These are phyloP conservation scores for Periphyllus acericola DNA, from an alignment of 2,888 invertebrate species.

Conservation along the genomic window DNA sequence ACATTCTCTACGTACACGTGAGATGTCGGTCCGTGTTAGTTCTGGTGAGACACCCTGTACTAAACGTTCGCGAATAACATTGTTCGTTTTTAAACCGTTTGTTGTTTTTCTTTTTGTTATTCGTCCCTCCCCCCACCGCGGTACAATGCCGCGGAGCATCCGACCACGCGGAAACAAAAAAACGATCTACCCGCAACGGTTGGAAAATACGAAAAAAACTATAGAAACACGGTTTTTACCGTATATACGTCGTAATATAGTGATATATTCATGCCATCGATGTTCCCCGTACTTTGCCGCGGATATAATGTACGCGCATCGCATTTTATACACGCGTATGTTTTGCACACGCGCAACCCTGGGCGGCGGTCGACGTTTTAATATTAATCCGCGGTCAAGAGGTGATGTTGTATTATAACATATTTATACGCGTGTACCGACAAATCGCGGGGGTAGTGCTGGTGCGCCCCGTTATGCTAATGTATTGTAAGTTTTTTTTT, in stretches of 20 bases:
- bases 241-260: no score
- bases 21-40: background rate
- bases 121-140: background rate
- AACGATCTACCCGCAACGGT: background rate
- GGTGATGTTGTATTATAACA: background rate
- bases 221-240: background rate
- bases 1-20: no score
- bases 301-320: no score
- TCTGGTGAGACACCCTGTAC: no score
- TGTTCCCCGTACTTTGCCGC: no score
- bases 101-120: background rate
- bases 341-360: background rate
- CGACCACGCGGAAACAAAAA: background rate
- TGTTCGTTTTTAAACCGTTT: background rate
- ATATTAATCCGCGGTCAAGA: background rate
- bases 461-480: no score
- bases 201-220: background rate
- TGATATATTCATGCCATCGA: no score
- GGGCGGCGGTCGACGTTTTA: background rate
- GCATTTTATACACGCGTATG: background rate
- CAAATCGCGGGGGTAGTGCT: background rate
- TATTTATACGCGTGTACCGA: background rate
- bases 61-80: background rate
- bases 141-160: background rate
- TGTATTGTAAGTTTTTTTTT: background rate